Evolutionary conservation across 2,888 invertebrate species (phyloP).

Genomic region (Pterostichus madidus): DNA sequence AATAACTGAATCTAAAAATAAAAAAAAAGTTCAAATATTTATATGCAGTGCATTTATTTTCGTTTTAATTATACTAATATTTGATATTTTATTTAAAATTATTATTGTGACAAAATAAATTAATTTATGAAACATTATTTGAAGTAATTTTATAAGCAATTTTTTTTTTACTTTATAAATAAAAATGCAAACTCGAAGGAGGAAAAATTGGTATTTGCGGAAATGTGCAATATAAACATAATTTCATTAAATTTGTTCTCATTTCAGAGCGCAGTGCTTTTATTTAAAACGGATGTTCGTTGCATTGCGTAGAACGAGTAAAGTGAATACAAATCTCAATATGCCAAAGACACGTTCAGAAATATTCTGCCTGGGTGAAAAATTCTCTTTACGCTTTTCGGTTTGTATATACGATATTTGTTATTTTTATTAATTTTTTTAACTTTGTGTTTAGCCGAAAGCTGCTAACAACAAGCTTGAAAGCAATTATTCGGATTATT

Average conservation of each 20-base stretch:
- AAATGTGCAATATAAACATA: constrained; percentile 8
- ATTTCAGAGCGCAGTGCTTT: constrained; percentile 2
- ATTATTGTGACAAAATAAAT: too few relatives aligned
- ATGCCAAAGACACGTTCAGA: background rate
- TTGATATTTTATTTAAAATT: too few relatives aligned
- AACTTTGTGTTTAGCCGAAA: background rate
- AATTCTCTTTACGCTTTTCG: background rate
- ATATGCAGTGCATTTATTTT: too few relatives aligned
- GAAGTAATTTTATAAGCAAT: too few relatives aligned
- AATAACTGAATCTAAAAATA: too few relatives aligned
- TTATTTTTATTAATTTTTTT: background rate
- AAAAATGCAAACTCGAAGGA: too few relatives aligned
- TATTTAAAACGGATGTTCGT: constrained; percentile 25
- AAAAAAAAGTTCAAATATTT: too few relatives aligned
- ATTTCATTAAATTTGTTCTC: constrained; percentile 10
- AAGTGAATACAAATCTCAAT: background rate
- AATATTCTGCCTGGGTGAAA: background rate
- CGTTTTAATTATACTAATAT: too few relatives aligned
- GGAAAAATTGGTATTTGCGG: too few relatives aligned
- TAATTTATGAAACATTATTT: too few relatives aligned
- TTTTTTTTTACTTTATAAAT: too few relatives aligned
- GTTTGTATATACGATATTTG: background rate
- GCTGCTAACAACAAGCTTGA: constrained; percentile 17
- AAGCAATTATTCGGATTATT: constrained; percentile 37
- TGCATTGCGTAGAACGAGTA: background rate